phyloP scores from a whole-genome alignment of 2,797 vertebrate species.

The Enteromius afrohamiltoni region DNA sequence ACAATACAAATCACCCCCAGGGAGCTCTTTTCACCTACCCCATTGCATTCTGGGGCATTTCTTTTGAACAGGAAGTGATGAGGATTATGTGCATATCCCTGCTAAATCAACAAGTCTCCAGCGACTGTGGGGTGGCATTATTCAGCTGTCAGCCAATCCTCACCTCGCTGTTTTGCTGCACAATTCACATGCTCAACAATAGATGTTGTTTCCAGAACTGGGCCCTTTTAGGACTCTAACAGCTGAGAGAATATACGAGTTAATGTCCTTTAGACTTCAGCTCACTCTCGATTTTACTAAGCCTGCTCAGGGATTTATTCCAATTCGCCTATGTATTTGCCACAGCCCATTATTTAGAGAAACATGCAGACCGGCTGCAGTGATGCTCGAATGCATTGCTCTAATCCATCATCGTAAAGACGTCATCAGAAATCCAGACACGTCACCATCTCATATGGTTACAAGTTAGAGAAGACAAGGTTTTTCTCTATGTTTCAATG shows the following conservation, averaged over 20 bases:
- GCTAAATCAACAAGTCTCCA: slow-evolving; percentile 77
- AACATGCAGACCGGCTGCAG: slow-evolving; percentile 16
- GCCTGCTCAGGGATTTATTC: slow-evolving; percentile 66
- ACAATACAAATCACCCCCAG: background rate
- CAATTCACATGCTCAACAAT: slow-evolving; percentile 66
- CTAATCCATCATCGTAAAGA: slow-evolving; percentile 40
- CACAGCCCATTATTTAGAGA: slow-evolving; percentile 61
- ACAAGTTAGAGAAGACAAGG: slow-evolving; percentile 37
- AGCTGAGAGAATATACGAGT: slow-evolving; percentile 47
- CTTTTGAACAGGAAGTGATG: slow-evolving; percentile 74
- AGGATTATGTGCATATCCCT: slow-evolving; percentile 73
- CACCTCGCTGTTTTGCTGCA: slow-evolving; percentile 63
- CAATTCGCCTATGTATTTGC: slow-evolving; percentile 55
- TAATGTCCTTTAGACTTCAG: slow-evolving; percentile 18
- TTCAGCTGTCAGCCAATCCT: slow-evolving; percentile 70
- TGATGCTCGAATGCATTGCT: slow-evolving; percentile 15
- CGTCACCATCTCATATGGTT: background rate
- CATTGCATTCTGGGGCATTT: slow-evolving; percentile 58
- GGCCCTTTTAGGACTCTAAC: slow-evolving; percentile 54
- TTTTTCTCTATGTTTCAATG: slow-evolving; percentile 45
- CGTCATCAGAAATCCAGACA: slow-evolving; percentile 32
- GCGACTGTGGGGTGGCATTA: slow-evolving; percentile 70
- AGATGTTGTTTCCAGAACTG: slow-evolving; percentile 65
- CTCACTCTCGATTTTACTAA: slow-evolving; percentile 27
- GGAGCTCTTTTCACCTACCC: slow-evolving; percentile 34